A percentile compares a stretch with the other conserved stretches of the same genome.
These are phyloP conservation scores for Agraylea sexmaculata DNA, from an alignment of 1,140 invertebrate species.

Conservation along the genomic window DNA sequence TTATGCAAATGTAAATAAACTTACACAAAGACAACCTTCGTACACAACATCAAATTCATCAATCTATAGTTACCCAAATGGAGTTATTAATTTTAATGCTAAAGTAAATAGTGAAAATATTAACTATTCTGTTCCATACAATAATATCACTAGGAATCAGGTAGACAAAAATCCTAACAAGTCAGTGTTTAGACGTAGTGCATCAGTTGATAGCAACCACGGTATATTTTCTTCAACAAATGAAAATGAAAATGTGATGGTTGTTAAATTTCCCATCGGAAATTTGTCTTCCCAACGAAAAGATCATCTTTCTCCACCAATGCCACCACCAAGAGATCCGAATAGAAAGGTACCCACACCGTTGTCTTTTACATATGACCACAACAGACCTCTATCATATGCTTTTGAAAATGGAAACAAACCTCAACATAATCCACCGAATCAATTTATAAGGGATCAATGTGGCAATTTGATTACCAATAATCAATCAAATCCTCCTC, in stretches of 20 bases:
- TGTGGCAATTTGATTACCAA: constrained; percentile 1
- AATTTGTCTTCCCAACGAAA: constrained; percentile 26
- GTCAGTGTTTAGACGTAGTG: constrained; percentile 9
- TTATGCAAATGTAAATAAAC: constrained; percentile 22
- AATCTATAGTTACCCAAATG: constrained; percentile 36
- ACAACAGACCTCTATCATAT: constrained; percentile 38
- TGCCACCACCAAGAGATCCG: constrained; percentile 59
- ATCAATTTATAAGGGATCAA: constrained; percentile 7
- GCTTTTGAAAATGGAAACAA: constrained; percentile 33
- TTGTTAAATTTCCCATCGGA: constrained; percentile 38
- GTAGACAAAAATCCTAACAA: constrained; percentile 6
- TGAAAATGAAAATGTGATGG: constrained; percentile 34
- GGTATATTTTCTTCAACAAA: constrained; percentile 7
- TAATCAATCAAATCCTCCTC: constrained; percentile 4
- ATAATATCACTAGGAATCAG: constrained; percentile 30
- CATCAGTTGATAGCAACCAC: constrained; percentile 12
- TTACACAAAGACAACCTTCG: constrained; percentile 24
- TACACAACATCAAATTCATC: constrained; percentile 39
- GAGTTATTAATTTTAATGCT: constrained; percentile 40
- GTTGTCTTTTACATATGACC: constrained; percentile 40
- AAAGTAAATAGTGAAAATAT: constrained; percentile 41
- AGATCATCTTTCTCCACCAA: constrained; percentile 43
- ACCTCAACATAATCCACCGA: constrained; percentile 4
- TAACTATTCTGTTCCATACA: constrained; percentile 38
- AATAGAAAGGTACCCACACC: constrained; percentile 41